These are phyloP conservation scores for Parauchenoglanis punctatus DNA, from an alignment of 2,797 vertebrate species.

Conservation along the genomic window DNA sequence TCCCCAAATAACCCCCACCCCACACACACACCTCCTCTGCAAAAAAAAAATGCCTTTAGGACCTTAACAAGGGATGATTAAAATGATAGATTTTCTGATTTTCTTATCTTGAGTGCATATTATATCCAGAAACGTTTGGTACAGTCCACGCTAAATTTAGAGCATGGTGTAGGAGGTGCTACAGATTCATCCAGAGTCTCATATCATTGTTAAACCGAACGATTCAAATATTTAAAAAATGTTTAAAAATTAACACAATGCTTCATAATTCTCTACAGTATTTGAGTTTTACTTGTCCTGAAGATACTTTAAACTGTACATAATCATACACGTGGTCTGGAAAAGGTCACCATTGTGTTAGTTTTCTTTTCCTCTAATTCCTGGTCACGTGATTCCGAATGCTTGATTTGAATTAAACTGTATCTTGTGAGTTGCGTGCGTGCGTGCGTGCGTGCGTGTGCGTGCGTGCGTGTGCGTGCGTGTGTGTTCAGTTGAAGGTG, in stretches of 20 bases:
- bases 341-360: neutral
- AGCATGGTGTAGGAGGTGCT: neutral
- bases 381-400: neutral
- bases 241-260: neutral
- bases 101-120: neutral
- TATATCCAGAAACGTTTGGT: neutral
- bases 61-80: neutral
- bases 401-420: neutral
- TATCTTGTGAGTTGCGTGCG: neutral
- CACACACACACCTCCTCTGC: neutral
- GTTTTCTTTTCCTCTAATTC: neutral
- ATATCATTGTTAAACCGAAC: neutral
- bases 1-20: neutral
- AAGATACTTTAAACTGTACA: neutral
- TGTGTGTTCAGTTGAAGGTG: conserved; percentile 24
- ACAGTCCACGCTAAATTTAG: neutral
- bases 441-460: conserved; percentile 1
- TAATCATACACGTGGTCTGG: neutral
- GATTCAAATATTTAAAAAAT: neutral
- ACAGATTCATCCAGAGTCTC: neutral
- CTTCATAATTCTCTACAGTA: neutral
- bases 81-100: neutral
- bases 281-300: neutral
- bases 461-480: conserved; percentile 4
- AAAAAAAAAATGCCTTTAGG: no score